Evolutionary conservation across 2,797 vertebrate species (phyloP).

Genomic region (Sphaeramia orbicularis): DNA sequence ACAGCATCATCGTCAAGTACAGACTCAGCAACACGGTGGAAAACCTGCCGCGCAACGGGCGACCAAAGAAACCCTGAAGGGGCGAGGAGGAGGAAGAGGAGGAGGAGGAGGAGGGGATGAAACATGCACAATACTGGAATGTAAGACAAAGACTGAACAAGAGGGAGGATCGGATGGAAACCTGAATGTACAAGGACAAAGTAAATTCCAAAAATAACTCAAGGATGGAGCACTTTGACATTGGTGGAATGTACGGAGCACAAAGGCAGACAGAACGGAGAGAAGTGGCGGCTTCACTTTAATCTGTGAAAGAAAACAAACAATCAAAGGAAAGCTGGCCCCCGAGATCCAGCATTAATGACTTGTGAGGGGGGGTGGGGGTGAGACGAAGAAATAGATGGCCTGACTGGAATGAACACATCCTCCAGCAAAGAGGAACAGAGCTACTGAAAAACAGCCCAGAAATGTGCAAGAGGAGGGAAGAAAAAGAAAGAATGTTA

Average conservation of each 20-base stretch:
- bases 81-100: neutral
- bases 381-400: constrained; percentile 28
- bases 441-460: constrained; percentile 43
- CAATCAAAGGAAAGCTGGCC: constrained; percentile 63
- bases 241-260: constrained; percentile 60
- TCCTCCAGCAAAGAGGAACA: constrained; percentile 44
- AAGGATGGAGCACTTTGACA: constrained; percentile 57
- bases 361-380: constrained; percentile 19
- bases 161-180: constrained; percentile 25
- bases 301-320: constrained; percentile 63
- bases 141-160: constrained; percentile 33
- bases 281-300: constrained; percentile 50
- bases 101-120: constrained; percentile 2
- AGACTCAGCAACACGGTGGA: constrained; percentile 90
- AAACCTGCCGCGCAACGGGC: constrained; percentile 87
- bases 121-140: constrained; percentile 42
- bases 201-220: constrained; percentile 37
- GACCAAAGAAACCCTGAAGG: constrained; percentile 88
- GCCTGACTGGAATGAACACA: constrained; percentile 58
- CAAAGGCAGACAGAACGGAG: constrained; percentile 27
- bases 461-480: constrained; percentile 35
- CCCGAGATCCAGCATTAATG: constrained; percentile 58
- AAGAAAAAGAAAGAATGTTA: constrained; percentile 56
- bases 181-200: constrained; percentile 30
- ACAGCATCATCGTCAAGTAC: constrained; percentile 91